A percentile compares a stretch with the other conserved stretches of the same genome.
phyloP scores from a whole-genome alignment of 2,113 vertebrate genomes.

The Coregonus clupeaformis region DNA sequence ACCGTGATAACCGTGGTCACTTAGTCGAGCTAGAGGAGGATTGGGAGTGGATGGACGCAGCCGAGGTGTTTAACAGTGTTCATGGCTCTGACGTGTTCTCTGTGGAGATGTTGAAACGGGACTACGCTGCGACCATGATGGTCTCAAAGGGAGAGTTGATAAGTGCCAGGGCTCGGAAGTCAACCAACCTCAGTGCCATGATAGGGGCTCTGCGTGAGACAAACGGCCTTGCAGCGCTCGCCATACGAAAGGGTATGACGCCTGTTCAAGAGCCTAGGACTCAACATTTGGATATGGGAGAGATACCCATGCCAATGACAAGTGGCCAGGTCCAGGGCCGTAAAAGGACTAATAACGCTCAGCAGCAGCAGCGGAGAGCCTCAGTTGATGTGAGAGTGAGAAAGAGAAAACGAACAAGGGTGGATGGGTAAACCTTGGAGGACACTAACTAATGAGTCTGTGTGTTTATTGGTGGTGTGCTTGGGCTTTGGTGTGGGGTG shows the following conservation, averaged over 20 bases:
- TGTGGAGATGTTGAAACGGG: background rate
- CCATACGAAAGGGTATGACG: background rate
- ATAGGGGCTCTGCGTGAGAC: background rate
- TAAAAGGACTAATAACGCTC: background rate
- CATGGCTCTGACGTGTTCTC: background rate
- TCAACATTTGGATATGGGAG: background rate
- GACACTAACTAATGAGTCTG: background rate
- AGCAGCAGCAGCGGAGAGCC: background rate
- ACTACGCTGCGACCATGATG: background rate
- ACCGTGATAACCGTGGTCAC: background rate
- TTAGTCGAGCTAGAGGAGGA: background rate
- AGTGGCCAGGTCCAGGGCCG: background rate
- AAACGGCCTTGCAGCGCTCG: background rate
- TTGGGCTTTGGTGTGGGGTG: too few relatives aligned
- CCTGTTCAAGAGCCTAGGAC: background rate
- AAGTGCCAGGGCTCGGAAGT: background rate
- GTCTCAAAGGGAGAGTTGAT: background rate
- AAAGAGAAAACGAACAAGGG: background rate
- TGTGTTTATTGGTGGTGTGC: too few relatives aligned
- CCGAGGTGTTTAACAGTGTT: background rate
- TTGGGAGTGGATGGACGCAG: background rate
- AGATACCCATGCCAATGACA: background rate
- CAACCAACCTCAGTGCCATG: background rate
- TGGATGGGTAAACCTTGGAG: background rate
- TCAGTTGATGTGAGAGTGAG: background rate